Percentiles rank a stretch among this genome's conserved stretches.
Evolutionary conservation across 2,797 vertebrate species (phyloP).

Genomic region (Holocentrus rufus): DNA sequence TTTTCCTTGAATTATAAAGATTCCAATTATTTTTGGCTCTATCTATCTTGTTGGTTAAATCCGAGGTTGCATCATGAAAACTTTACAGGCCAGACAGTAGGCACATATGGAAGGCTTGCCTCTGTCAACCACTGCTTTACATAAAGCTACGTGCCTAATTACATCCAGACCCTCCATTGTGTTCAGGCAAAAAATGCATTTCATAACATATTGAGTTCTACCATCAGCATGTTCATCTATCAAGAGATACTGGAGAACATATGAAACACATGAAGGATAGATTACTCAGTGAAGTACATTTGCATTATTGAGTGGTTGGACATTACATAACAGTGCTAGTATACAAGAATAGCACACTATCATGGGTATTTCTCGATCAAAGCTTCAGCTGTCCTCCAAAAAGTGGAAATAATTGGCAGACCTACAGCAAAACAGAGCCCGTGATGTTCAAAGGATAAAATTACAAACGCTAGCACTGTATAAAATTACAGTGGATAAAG

Average conservation of each 20-base stretch:
- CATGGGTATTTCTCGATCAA: neutral
- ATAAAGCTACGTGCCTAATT: no score
- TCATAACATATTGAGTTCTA: neutral
- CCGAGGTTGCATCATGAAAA: no score
- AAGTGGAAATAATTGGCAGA: neutral
- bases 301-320: neutral
- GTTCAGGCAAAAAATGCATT: no score
- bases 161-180: no score
- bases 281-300: neutral
- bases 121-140: no score
- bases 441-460: conserved; percentile 49
- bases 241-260: no score
- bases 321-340: neutral
- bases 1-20: neutral
- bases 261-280: neutral
- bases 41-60: no score
- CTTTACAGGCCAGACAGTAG: no score
- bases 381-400: neutral
- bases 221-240: neutral
- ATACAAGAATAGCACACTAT: neutral
- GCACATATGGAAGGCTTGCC: no score
- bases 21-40: no score
- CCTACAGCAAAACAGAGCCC: neutral
- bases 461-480: neutral
- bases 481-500: conserved; percentile 36